Evolutionary conservation across 2,888 invertebrate genomes (phyloP), one percentile per base, ranked within the genome.

Genomic region (Thereva unica): DNA sequence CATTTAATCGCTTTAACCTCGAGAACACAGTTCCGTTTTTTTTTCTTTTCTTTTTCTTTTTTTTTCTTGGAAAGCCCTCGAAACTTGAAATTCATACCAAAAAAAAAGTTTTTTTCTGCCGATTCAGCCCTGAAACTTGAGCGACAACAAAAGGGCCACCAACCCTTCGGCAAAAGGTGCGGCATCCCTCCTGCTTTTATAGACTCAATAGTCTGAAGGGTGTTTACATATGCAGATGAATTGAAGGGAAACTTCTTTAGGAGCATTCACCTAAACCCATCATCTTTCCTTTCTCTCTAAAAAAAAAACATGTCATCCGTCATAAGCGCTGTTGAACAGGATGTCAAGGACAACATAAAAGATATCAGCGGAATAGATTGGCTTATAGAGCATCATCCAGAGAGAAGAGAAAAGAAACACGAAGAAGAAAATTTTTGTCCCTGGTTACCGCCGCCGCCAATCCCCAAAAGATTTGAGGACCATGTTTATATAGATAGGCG

Each of bases 251-350:
- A 7, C 38, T 59, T 59, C 40, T 35, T 59, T 61, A 50, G 40
- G 49, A 41, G 41, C 40, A 40, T 38, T 50, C 50, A 61, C 61
- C 61, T 50, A 50, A 23, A 23, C 23, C 61, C 50, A 40, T 61
- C 50, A 50, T 7, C 23, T 23, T 23, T 23, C 2, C 23, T 23
- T 2, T 23, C 23, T 23, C 23, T 23, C n/a, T n/a, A n/a, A n/a
- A n/a, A 23, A 10, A n/a, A 50, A 61, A 45, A 12, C 50, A 61
- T 61, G 68, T 68, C 68, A 68, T 68, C 68, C 63, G 68, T 68
- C 61, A 66, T 68, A 68, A 67, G 64, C 66, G 56, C 53, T 59
- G 66, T 64, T 57, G 54, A 68, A 64, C 64, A 64, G 64, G 54
- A 59, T 67, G 66, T 67, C 68, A 67, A 67, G 68, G 68, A 64